Evolutionary conservation across 1,140 invertebrate species (phyloP), one percentile per base, ranked within the genome.

Genomic region (Pseudomyrmex cubaensis): DNA sequence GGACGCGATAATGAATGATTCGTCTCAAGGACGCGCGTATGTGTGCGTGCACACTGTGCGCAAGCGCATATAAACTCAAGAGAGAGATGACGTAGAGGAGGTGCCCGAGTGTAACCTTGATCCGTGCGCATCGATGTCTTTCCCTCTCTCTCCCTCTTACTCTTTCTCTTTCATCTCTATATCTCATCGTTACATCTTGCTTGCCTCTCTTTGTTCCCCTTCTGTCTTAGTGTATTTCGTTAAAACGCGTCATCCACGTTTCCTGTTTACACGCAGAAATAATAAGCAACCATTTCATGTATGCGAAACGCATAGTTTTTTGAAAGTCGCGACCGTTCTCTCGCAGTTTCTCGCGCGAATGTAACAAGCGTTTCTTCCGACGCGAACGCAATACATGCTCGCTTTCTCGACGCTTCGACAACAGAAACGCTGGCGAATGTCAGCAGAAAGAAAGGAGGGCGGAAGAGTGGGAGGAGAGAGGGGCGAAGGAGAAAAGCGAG

Each of bases 31-130:
- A 76, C 61, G 25, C 25, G 44, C 59, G 44, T 17, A 56, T 84
- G 57, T 85, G 82, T 84, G 82, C 74, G 76, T 70, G 86, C 66
- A 80, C 44, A 44, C 17, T 64, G 59, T 5, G 50, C 77, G 82
- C 76, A 75, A 12, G 66, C 76, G 54, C 63, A 50, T 66, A 77
- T 72, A 89, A 87, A 87, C 85, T 84, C 83, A 56, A 50, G 48
- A 64, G 66, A 61, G 87, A 85, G 72, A 86, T 90, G 88, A 88
- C 89, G 89, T 89, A 89, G 83, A 54, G 62, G 82, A 85, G 82
- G 50, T 73, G 83, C 82, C 89, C 85, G 87, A 89, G 90, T 89
- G 91, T 93, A 92, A 93, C 92, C 92, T 93, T 93, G 92, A 92
- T 92, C 91, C 87, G 25, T 25, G 88, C 89, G 88, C 89, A 87